Evolutionary conservation across 2,888 invertebrate species (phyloP), one percentile per base, ranked within the genome.

Genomic region (Plemyria rubiginata): DNA sequence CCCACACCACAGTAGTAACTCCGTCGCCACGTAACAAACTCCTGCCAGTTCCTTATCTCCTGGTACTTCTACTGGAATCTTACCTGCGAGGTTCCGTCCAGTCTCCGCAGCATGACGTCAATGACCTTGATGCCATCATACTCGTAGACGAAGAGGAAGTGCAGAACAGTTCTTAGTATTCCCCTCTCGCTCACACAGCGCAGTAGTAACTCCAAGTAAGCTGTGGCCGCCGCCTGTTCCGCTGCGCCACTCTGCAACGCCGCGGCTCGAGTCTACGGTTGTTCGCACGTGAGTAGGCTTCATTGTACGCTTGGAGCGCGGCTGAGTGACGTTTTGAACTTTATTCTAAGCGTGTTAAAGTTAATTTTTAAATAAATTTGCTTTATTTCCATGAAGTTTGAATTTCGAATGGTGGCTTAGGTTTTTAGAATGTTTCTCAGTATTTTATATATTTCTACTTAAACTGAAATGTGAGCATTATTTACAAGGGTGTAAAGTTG

Each of bases 161-260:
- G 95, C 29, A 99, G 94, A 76, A 98, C 95, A 0, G 97, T 95
- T 71, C 96, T 94, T 71, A 99, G 90, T 56, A 99, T 92, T 0
- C 97, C 96, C 0, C 97, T 96, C 73, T 97, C 96, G 0, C 97
- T 96, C 12, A 98, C 96, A 54, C 97, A 97, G 52, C 99, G 95
- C 67, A 99, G 87, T 75, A 98, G 96, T 71, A 99, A 93, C 88
- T 99, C 98, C 67, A 99, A 94, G 89, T 99, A 99, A 7, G 97
- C 97, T 80, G 97, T 98, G 9, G 98, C 97, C 53, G 98, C 97
- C 62, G 98, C 95, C 82, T 98, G 96, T 86, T 99, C 98, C 71
- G 96, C 96, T 73, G 96, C 94, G 65, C 97, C 96, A 86, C 95
- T 97, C 97, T 98, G 95, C 87, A 95, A 94, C 88, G 89, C 78